Evolutionary conservation across 2,113 vertebrate species (phyloP), one percentile per base, ranked within the genome.

Genomic region (Tamias sibiricus): DNA sequence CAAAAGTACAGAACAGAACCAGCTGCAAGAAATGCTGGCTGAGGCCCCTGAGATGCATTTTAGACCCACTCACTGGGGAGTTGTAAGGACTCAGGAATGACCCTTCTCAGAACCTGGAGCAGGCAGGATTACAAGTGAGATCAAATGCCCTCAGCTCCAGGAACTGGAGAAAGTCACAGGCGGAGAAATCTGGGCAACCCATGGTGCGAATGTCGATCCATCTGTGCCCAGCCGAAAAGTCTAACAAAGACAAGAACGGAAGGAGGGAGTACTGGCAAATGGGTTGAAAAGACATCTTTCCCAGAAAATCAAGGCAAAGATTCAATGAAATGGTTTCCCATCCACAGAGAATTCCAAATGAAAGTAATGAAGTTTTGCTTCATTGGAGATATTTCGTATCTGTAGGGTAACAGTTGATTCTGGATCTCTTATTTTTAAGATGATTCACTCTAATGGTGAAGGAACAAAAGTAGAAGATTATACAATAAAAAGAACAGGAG

Each of bases 291-390:
- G 32, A 22, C 1, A 47, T 77, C 42, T 75, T 77, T 93, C 71
- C 80, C 88, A 91, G 42, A 80, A 96, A 95, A 75, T 49, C 30
- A 32, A 90, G 75, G 79, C 77, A 88, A 84, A n/a, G 37, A 37
- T 64, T 71, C 47, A 87, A 88, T 42, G 12, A 47, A 95, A 75
- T 16, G 76, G 8, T 14, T 84, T 93, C 90, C 54, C 2, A 93
- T 35, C 57, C 14, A n/a, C 24, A 90, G 30, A 66, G 42, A 89
- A 59, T 91, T 86, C 57, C 59, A 9, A 54, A 7, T 9, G 9
- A 74, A 82, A 96, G n/a, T n/a, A 72, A 76, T 52, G 20, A 90
- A 83, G 22, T 2, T n/a, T 37, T 42, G 74, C 86, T 57, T 72
- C 37, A 75, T 49, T 86, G 37, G 52, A 77, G 49, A 17, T 66